Base-by-base conservation (phyloP, 2,888 invertebrate genomes). In the Anaspis maculata region DNA sequence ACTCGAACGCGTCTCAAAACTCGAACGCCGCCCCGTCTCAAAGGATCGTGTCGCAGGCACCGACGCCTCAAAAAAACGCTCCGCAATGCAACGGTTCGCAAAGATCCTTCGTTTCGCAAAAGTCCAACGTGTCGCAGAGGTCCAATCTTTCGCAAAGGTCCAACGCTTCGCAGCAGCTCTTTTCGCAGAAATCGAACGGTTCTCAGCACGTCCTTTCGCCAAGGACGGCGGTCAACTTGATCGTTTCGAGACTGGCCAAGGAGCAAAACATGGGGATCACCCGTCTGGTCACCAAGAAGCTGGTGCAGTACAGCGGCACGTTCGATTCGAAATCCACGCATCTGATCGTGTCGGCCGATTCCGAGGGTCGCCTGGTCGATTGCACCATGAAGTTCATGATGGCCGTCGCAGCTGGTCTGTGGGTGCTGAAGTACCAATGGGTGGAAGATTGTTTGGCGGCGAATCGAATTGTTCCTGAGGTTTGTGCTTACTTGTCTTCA, bases 351-450 rank as follows among this genome's bases (percentile, higher is more conserved):
- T 31, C 45, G 10, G 54, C 54, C 1, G 51, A 61, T 30, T 50
- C 57, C 11, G 45, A 46, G 3, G 57, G 59, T 33, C 44, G 48
- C 25, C 34, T 63, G 3, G 49, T 49, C 23, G 59, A 62, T 44
- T 61, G 63, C 35, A 66, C 66, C 3, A 60, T 73, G 9, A 76
- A 76, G 46, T 75, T 67, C 49, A 67, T 76, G 58, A 65, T 67
- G 27, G 74, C 74, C 1, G 55, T 76, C 24, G 73, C 76, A 6
- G 66, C 70, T 1, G 71, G 73, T 1, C 69, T 71, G 47, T 76
- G 76, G 76, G 71, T 76, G 16, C 53, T 76, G 7, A 66, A 68
- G 3, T 70, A 65, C 48, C 62, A 65, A n/a, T 76, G 76, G 76
- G 64, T 72, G 3, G 49, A 55, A 21, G 66, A 66, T 37, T 73